Evolutionary conservation across 1,140 invertebrate genomes (phyloP), one percentile per base, ranked within the genome.

Genomic region (Aphis craccivora): DNA sequence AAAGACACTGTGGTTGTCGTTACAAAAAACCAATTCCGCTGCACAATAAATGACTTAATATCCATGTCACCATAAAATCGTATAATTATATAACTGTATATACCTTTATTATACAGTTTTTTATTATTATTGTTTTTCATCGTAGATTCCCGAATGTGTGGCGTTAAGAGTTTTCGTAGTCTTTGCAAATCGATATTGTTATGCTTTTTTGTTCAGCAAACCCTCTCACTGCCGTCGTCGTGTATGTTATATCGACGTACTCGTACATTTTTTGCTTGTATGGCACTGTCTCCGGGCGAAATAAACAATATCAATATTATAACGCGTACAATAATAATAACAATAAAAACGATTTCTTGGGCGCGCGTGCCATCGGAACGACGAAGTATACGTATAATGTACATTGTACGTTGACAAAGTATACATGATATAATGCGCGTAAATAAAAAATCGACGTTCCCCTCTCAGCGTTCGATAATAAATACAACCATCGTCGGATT

Each of bases 231-330:
- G 18, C 35, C 35, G 76, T 35, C 18, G 18, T 37, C 35, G 30
- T 67, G 60, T 76, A n/a, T n/a, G 6, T n/a, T 76, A 76, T 35
- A 76, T 76, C 60, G 60, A 30, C 30, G 30, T 67, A 67, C 30
- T 67, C 60, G 14, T n/a, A 6, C 23, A n/a, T 67, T 60, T 76
- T 76, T n/a, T n/a, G 30, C 14, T 4, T 76, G 14, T 76, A n/a
- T 76, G 30, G 20, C n/a, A n/a, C 60, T n/a, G 60, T n/a, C 60
- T n/a, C 60, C 30, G 60, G n/a, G 60, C n/a, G 14, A n/a, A 76
- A n/a, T 76, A 76, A 76, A 76, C 60, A 76, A 76, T 76, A 76
- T 76, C 60, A n/a, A 76, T n/a, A 76, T 76, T 76, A 76, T 35
- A n/a, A 76, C n/a, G 30, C 11, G 60, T n/a, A n/a, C 60, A 76